Base-by-base conservation (phyloP, 2,113 vertebrate genomes). In the Alligator mississippiensis region DNA sequence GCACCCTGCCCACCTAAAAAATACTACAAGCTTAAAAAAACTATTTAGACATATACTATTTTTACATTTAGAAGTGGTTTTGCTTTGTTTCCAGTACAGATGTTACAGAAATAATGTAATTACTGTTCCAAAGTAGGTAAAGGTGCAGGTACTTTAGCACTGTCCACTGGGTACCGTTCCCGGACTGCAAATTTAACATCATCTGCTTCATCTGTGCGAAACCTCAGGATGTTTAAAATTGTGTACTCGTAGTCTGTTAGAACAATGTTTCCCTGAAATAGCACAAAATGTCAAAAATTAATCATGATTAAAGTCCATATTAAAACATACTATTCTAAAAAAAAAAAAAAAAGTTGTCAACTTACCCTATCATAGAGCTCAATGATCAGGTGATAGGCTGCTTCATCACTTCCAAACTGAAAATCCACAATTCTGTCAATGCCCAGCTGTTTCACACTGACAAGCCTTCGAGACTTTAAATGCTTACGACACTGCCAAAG, bases 341-440 rank as follows among this genome's bases (percentile, higher is more conserved):
- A 34, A 34, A 34, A 34, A 34, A 34, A 34, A 34, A 83, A 77
- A 63, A 4, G 89, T 10, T 19, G 4, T 2, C 30, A 38, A 92
- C 99, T 98, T 96, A 99, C 99, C 98, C 99, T 98, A 97, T 99
- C 99, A 4, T 99, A 99, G 4, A 99, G 98, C 94, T 99, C 99
- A 30, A 99, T 59, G 66, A 99, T 98, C 60, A 99, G 96, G 92
- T 99, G 99, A 91, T 99, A 99, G 18, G 99, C 99, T 6, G 99
- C 99, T 82, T 99, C 98, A 1, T 98, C 99, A 13, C 99, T 99
- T 68, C 99, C 99, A 84, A 99, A 99, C 90, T 99, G 99, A 92
- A 99, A 97, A 97, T 99, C 99, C 72, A 99, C 98, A 74, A 99
- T 98, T 82, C 99, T 98, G 98, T 99, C 99, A 11, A 98, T 95